A percentile compares a stretch with the other conserved stretches of the same genome.
phyloP scores from a whole-genome alignment of 2,888 invertebrate species.

The Pheosia tremula region DNA sequence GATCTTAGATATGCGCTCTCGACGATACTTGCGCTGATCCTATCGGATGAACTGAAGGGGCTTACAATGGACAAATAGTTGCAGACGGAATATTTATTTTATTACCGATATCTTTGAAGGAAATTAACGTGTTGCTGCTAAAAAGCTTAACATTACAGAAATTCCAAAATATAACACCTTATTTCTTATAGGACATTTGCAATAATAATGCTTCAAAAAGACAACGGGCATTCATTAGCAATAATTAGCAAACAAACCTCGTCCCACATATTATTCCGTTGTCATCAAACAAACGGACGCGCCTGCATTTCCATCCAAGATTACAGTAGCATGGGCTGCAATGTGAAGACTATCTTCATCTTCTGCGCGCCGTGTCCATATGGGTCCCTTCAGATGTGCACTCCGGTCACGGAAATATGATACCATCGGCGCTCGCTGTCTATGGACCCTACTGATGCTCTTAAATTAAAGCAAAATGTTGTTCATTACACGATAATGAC shows the following conservation, averaged over 20 bases:
- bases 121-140: no score
- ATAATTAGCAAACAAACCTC: background rate
- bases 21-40: background rate
- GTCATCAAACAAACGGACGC: no score
- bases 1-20: conserved; percentile 1
- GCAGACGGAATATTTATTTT: background rate
- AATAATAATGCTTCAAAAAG: no score
- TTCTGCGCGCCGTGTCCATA: conserved; percentile 20
- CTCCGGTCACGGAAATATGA: conserved; percentile 31
- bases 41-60: background rate
- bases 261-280: conserved; percentile 3
- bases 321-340: no score
- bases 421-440: conserved; percentile 21
- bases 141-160: no score
- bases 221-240: no score
- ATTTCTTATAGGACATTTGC: no score
- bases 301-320: no score
- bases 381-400: conserved; percentile 25
- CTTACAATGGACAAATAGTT: background rate
- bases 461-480: background rate
- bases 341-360: conserved; percentile 9
- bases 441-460: conserved; percentile 17
- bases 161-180: no score
- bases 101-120: background rate
- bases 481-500: no score